Evolutionary conservation across 2,113 vertebrate species (phyloP), one percentile per base, ranked within the genome.

Genomic region (Mugil cephalus): DNA sequence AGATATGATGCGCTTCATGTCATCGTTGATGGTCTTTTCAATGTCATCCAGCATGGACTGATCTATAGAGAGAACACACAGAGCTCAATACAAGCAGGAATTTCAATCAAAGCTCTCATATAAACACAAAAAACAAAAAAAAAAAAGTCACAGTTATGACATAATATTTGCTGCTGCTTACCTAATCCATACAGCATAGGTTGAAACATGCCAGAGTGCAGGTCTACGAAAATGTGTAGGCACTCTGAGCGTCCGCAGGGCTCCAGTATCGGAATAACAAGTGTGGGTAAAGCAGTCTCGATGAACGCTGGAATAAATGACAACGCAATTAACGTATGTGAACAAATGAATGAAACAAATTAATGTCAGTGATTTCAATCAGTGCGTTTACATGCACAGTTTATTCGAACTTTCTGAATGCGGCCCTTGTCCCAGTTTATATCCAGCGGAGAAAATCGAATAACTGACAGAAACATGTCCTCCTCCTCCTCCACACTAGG

Each of bases 131-230:
- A 7, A 14, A 55, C 11, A 21, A 35, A 10, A 18, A 2, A 10
- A 24, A 8, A 19, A 40, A 35, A 46, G 59, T 35, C 17, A 34
- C 10, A 1, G 15, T 17, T 14, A 1, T 1, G 3, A 38, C 10
- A 54, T 35, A 24, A 19, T 12, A 12, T 43, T 69, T 40, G 8
- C 4, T 48, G 2, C 21, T 34, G 65, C 95, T 94, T 94, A 99
- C 98, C 97, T 87, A 98, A 93, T 88, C 97, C 98, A 89, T 98
- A 98, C 14, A 99, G 92, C 96, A 99, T 98, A 39, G 98, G 94
- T 9, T 99, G 98, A 88, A 99, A 98, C 95, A 97, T 97, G 88
- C 98, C 98, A 43, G 98, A 99, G 92, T 99, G 98, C 87, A 99
- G 94, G 89, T 99, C 98, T 36, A 99, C 98, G 90, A 98, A 99